Base-by-base conservation (phyloP, 2,888 invertebrate species). In the Vesta saturnalis region DNA sequence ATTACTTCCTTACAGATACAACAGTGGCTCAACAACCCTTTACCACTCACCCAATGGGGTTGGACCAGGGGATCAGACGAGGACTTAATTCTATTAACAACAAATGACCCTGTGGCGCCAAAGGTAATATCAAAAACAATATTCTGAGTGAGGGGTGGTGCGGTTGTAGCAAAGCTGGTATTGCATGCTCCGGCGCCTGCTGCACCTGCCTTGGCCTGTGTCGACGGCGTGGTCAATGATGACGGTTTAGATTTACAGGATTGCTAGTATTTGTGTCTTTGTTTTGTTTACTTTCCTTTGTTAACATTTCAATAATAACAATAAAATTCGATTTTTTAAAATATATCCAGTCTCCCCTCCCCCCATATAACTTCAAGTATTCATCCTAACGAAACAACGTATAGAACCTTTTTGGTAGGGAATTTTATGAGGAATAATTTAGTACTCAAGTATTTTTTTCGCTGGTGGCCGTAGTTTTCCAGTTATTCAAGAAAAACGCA, bases 101-200 rank as follows among this genome's bases (percentile, higher is more conserved):
- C 60, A 18, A 52, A 21, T 1, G 52, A 60, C 52, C 60, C 49
- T 21, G 52, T 60, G 23, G 52, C 60, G 6, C 60, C 49, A 1
- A 16, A 60, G 2, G 1, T 21, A 21, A 19, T 49, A 14, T 60
- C 49, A 19, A 60, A 46, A 2, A 60, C 1, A 19, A 54, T 22
- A 1, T 54, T 54, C 6, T 54, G 54, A n/a, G 19, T 21, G 54
- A 54, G 16, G 54, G 1, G 6, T 6, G 8, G 30, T 2, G 22
- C 15, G 56, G 2, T 35, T 30, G 15, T 10, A 16, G 10, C 23
- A 0, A 3, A 2, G 39, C 1, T 57, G 57, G n/a, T n/a, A n/a
- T n/a, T n/a, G n/a, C n/a, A n/a, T n/a, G n/a, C 21, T 55, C 55
- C 21, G 6, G 21, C 6, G 23, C 21, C 0, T 22, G 23, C 14